Percentiles rank a stretch among this genome's conserved stretches.
Evolutionary conservation across 2,888 invertebrate species (phyloP).

Genomic region (Zele albiditarsus): DNA sequence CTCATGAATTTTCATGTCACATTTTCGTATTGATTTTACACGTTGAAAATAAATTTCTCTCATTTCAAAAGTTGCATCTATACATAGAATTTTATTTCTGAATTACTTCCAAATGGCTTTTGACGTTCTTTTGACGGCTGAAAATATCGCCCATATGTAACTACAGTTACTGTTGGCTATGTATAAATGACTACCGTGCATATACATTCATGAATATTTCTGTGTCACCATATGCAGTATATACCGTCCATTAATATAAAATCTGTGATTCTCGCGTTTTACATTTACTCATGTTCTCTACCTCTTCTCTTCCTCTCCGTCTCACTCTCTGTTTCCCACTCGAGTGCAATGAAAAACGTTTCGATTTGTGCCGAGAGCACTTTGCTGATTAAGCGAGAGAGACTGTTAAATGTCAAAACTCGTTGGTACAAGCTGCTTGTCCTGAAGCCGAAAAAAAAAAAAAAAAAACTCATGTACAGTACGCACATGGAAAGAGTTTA

Average conservation of each 20-base stretch:
- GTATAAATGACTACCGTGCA: background rate
- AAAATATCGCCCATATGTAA: background rate
- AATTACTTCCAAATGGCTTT: background rate
- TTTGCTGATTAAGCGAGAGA: slow-evolving; percentile 58
- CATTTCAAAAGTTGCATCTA: background rate
- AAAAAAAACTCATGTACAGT: background rate
- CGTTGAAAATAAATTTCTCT: too few relatives aligned
- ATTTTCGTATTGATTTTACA: too few relatives aligned
- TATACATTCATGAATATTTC: slow-evolving; percentile 22
- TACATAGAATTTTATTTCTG: too few relatives aligned
- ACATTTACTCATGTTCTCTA: slow-evolving; percentile 41
- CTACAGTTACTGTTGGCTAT: too few relatives aligned
- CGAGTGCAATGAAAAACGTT: slow-evolving; percentile 42
- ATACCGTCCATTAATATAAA: slow-evolving; percentile 55
- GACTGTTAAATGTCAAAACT: slow-evolving; percentile 49
- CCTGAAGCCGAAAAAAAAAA: slow-evolving; percentile 9
- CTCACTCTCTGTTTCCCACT: background rate
- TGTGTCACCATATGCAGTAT: background rate
- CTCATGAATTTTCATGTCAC: too few relatives aligned
- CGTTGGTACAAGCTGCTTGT: slow-evolving; percentile 30
- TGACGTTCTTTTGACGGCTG: background rate
- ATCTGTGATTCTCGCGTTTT: slow-evolving; percentile 54
- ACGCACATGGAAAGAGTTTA: background rate
- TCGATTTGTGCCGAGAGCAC: slow-evolving; percentile 52
- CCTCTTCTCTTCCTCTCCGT: slow-evolving; percentile 1